These are phyloP conservation scores for Piscicola geometra DNA, from an alignment of 2,888 invertebrate species.

Conservation along the genomic window DNA sequence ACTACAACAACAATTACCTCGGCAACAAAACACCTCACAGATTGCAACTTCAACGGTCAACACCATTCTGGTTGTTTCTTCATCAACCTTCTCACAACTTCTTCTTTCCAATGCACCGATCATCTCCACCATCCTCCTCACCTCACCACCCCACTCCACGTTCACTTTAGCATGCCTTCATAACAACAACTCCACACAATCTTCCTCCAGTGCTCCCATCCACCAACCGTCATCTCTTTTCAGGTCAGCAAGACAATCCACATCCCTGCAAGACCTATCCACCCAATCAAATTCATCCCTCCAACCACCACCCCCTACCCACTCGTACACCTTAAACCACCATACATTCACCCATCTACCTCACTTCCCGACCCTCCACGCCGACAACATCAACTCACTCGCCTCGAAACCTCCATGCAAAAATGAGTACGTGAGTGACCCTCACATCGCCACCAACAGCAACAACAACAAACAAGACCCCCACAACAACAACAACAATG, in stretches of 20 bases:
- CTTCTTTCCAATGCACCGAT: background rate
- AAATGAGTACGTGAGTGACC: background rate
- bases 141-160: background rate
- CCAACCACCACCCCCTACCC: background rate
- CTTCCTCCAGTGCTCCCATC: no score
- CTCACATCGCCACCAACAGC: background rate
- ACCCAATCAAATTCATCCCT: background rate
- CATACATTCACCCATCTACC: background rate
- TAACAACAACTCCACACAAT: background rate
- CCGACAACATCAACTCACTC: background rate
- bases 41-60: background rate
- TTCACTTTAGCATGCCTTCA: conserved; percentile 1
- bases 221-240: no score
- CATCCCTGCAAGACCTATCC: background rate
- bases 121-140: background rate
- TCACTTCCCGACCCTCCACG: background rate
- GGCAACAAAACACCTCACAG: background rate
- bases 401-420: background rate
- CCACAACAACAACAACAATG: background rate
- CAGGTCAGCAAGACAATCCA: background rate
- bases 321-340: background rate
- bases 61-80: background rate
- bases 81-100: background rate
- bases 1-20: no score
- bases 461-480: background rate